Base-by-base conservation (phyloP, 2,113 vertebrate genomes). In the Platysternon megacephalum region DNA sequence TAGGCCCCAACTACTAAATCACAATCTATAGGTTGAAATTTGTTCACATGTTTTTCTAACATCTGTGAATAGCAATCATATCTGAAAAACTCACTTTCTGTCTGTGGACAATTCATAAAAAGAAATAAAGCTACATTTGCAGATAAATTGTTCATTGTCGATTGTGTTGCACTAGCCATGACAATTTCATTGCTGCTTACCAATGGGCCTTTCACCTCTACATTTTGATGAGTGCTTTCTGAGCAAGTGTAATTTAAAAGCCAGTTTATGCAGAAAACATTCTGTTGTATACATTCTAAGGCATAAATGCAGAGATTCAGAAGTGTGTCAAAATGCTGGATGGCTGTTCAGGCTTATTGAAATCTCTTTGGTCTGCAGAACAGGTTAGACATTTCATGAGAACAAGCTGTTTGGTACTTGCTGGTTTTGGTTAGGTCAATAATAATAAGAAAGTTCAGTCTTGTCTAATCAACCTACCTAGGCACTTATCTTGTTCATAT, bases 341-440 rank as follows among this genome's bases (percentile, higher is more conserved):
- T 92, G 93, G 39, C 78, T 91, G 81, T 29, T 91, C 83, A 95
- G 94, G 92, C 95, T 8, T 92, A 78, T 91, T 95, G 55, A 65
- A 85, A 82, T 44, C 42, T 72, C 56, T 92, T 48, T 35, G 39
- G 78, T 78, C 80, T 91, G 87, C 72, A 92, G 79, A 93, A 91
- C 44, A 84, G 39, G 83, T 93, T 95, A 58, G 35, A 74, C 79
- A 61, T 89, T 58, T 68, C 74, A 81, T 0, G 0, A 92, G 88
- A 96, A 96, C 39, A 94, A 93, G 65, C 72, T 88, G 81, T 95
- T 96, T 85, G 72, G 83, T 72, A 92, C 87, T 94, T 89, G 80
- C 35, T 0, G 2, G 51, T 90, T 94, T 89, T 88, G 83, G 55
- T 22, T 21, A 39, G 65, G 80, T 51, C 87, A 92, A 52, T 88